Conservation (phyloP, 2,797 vertebrate species). For the Enteromius viviparus region DNA sequence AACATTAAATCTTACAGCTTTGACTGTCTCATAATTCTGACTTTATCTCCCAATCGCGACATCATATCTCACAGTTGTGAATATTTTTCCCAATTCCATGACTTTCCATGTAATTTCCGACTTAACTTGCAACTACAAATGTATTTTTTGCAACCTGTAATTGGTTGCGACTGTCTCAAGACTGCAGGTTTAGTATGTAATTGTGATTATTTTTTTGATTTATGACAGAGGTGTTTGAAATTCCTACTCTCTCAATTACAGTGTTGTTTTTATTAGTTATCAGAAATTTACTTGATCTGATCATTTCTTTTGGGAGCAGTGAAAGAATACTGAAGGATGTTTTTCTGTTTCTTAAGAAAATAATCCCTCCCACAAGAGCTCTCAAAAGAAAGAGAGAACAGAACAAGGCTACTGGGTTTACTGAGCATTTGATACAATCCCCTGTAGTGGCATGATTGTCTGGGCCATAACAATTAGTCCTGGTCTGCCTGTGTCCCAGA, state of each 20-base stretch:
- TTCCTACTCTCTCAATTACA: conserved; percentile 16
- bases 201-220: not conserved
- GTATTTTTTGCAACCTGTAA: not conserved
- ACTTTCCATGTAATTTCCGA: not conserved
- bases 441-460: conserved; percentile 52
- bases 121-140: not conserved
- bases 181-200: not conserved
- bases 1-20: too few species aligned
- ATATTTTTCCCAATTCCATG: not conserved
- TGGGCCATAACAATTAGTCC: conserved; percentile 56
- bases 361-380: conserved; percentile 51
- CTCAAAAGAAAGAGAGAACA: conserved; percentile 38
- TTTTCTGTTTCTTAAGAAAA: conserved; percentile 47
- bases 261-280: conserved; percentile 17
- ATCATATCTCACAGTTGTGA: not conserved
- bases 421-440: conserved; percentile 42
- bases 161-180: not conserved
- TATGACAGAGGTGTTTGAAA: not conserved
- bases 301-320: conserved; percentile 55
- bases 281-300: conserved; percentile 54
- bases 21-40: not conserved
- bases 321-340: conserved; percentile 41
- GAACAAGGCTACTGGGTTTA: conserved; percentile 38
- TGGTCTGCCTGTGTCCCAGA: conserved; percentile 37
- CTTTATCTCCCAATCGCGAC: not conserved